Evolutionary conservation across 2,113 vertebrate genomes (phyloP).

Genomic region (Oryzias woworae): DNA sequence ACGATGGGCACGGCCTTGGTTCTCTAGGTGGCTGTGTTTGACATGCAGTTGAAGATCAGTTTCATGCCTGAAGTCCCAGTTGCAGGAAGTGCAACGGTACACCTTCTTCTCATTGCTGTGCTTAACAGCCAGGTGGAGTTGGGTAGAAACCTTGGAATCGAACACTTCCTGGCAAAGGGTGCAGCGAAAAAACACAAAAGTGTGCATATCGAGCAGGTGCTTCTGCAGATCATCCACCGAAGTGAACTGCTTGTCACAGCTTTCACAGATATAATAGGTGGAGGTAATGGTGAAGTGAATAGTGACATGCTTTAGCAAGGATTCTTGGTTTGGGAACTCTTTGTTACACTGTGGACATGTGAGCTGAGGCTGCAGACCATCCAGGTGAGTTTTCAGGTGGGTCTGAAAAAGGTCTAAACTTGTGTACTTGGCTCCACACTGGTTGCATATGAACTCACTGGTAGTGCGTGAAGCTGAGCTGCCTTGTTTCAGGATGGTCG

Average conservation of each 20-base stretch:
- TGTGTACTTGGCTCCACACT: conserved; percentile 94
- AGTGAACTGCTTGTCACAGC: conserved; percentile 98
- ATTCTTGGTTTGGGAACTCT: conserved; percentile 96
- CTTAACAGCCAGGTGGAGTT: conserved; percentile 96
- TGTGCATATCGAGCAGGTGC: conserved; percentile 98
- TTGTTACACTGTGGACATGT: conserved; percentile 99
- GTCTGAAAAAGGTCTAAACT: conserved; percentile 96
- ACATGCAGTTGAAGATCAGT: conserved; percentile 94
- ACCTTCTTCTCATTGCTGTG: conserved; percentile 98
- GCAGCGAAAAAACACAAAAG: conserved; percentile 97
- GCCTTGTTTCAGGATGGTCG: conserved; percentile 89
- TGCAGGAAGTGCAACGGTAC: conserved; percentile 94
- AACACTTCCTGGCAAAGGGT: conserved; percentile 98
- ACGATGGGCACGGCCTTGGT: conserved; percentile 89
- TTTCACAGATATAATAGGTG: conserved; percentile 98
- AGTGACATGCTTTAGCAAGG: conserved; percentile 95
- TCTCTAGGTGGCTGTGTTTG: conserved; percentile 96
- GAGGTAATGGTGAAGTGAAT: conserved; percentile 98
- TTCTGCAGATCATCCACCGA: conserved; percentile 98
- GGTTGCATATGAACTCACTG: conserved; percentile 94
- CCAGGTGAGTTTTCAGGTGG: conserved; percentile 95
- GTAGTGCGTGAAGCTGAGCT: conserved; percentile 83
- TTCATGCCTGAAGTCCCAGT: conserved; percentile 98
- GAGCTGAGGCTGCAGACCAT: conserved; percentile 89
- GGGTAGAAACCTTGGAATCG: conserved; percentile 97